These are phyloP conservation scores for Anhinga rufa DNA, from an alignment of 2,113 vertebrate species.

Conservation along the genomic window DNA sequence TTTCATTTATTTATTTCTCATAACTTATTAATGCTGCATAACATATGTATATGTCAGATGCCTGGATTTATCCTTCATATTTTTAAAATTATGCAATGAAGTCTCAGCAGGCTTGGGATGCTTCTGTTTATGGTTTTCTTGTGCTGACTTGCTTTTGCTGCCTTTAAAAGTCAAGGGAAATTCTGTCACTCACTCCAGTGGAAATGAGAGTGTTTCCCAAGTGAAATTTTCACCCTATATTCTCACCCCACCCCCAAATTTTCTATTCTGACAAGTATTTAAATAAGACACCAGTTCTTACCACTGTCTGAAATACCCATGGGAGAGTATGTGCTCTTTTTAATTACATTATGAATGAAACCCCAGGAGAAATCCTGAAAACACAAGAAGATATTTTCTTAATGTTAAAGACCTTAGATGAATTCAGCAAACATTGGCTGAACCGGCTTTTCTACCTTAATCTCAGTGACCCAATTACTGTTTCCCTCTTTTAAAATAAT, in stretches of 20 bases:
- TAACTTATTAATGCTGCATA: constrained; percentile 49
- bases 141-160: background rate
- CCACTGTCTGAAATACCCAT: background rate
- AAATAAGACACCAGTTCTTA: background rate
- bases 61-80: background rate
- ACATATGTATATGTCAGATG: constrained; percentile 13
- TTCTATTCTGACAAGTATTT: background rate
- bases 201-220: background rate
- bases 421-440: background rate
- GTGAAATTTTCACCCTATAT: background rate
- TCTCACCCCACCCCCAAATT: background rate
- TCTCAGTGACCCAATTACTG: background rate
- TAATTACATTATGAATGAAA: background rate
- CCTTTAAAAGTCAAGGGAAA: background rate
- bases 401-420: background rate
- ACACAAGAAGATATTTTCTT: background rate
- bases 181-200: background rate
- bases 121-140: background rate
- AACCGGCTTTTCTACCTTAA: background rate
- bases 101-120: background rate
- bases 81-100: constrained; percentile 20
- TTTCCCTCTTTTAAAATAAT: background rate
- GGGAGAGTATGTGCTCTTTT: background rate
- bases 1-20: constrained; percentile 54
- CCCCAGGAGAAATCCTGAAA: background rate